A percentile compares a stretch with the other conserved stretches of the same genome.
These are phyloP conservation scores for Atta colombica DNA, from an alignment of 1,140 invertebrate species.

Conservation along the genomic window DNA sequence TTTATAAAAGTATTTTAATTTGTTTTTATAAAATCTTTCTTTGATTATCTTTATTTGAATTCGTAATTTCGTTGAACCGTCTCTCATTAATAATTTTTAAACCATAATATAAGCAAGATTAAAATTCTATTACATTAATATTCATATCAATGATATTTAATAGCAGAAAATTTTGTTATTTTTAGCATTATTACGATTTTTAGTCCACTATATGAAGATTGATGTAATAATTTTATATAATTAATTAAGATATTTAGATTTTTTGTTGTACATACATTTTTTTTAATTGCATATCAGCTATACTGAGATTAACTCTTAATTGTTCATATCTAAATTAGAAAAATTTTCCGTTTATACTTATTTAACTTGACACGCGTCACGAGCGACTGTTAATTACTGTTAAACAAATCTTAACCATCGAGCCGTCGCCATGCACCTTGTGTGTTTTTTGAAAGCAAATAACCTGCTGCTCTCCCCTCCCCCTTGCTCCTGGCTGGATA, in stretches of 20 bases:
- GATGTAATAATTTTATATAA: not conserved
- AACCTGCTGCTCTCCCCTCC: conserved; percentile 32
- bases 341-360: not conserved
- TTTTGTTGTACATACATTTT: not conserved
- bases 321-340: not conserved
- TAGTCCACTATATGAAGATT: not conserved
- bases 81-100: conserved; percentile 6
- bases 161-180: not conserved
- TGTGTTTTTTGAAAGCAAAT: conserved; percentile 32
- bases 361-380: not conserved
- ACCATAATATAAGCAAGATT: not conserved
- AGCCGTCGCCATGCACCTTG: conserved; percentile 36
- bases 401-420: conserved; percentile 29
- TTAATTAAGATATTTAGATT: not conserved
- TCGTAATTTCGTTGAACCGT: not conserved
- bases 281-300: not conserved
- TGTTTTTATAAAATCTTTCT: not conserved
- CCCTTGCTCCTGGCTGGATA: conserved; percentile 40
- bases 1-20: not conserved
- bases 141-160: not conserved
- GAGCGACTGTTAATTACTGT: not conserved
- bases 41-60: not conserved
- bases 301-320: not conserved
- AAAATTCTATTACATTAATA: not conserved
- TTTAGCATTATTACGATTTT: not conserved